phyloP scores from a whole-genome alignment of 2,113 vertebrate genomes.

The Zosterops pallidus region DNA sequence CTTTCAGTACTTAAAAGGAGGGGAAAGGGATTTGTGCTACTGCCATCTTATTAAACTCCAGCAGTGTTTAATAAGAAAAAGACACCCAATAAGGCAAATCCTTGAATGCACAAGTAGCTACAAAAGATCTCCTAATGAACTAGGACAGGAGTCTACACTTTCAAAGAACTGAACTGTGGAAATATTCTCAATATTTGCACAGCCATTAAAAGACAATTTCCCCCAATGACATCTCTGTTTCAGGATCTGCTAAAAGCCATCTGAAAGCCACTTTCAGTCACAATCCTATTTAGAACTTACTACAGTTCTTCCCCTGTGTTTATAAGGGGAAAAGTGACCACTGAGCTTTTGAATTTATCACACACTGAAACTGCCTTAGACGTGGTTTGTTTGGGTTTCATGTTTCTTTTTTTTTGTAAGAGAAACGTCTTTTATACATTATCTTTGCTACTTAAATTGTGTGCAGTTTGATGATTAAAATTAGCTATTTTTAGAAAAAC shows the following conservation, averaged over 20 bases:
- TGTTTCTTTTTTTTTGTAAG: slow-evolving; percentile 53
- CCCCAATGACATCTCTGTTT: slow-evolving; percentile 14
- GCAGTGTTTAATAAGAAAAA: slow-evolving; percentile 53
- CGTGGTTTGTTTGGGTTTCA: slow-evolving; percentile 42
- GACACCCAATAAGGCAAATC: slow-evolving; percentile 43
- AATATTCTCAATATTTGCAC: slow-evolving; percentile 25
- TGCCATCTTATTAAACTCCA: slow-evolving; percentile 45
- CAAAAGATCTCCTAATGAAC: slow-evolving; percentile 13
- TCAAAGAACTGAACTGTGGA: neutral
- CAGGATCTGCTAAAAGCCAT: slow-evolving; percentile 51
- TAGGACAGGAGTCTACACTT: neutral
- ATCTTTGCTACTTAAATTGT: slow-evolving; percentile 62
- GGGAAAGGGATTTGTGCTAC: slow-evolving; percentile 16
- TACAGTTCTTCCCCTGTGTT: neutral
- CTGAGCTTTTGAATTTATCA: slow-evolving; percentile 38
- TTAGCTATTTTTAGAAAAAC: slow-evolving; percentile 57
- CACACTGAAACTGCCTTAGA: slow-evolving; percentile 61
- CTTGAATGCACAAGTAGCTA: slow-evolving; percentile 49
- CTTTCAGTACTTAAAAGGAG: slow-evolving; percentile 45
- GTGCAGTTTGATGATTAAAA: slow-evolving; percentile 65
- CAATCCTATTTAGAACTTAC: slow-evolving; percentile 11
- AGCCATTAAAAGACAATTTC: slow-evolving; percentile 33
- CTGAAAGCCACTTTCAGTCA: slow-evolving; percentile 44
- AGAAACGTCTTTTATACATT: slow-evolving; percentile 66
- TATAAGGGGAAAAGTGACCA: neutral